Conservation (phyloP, 2,888 invertebrate genomes). For the Coenonympha arcania region DNA sequence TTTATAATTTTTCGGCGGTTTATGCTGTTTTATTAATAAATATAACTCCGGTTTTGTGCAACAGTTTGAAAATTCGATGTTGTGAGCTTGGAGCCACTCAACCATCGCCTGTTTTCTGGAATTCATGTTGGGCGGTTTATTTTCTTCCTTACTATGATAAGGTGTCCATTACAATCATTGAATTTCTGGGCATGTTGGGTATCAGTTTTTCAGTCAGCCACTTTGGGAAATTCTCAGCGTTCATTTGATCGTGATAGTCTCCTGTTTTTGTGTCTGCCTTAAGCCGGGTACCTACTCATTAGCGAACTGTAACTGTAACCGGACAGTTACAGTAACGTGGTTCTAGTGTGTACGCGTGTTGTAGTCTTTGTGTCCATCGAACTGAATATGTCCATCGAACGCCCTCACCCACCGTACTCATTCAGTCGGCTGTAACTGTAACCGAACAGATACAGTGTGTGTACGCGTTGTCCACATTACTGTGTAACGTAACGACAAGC, state of each 20-base stretch:
- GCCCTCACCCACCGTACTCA: too few species aligned
- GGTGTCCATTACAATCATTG: neutral
- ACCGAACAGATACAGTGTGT: too few species aligned
- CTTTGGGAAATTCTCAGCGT: neutral
- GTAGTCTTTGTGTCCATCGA: too few species aligned
- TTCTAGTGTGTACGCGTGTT: too few species aligned
- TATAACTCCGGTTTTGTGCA: constrained; percentile 30
- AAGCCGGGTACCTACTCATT: too few species aligned
- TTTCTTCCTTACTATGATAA: neutral
- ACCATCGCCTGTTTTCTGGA: constrained; percentile 21
- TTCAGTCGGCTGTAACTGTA: too few species aligned
- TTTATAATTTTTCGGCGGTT: constrained; percentile 29
- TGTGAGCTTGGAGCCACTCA: constrained; percentile 29
- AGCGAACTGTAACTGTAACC: too few species aligned
- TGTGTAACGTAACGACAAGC: too few species aligned
- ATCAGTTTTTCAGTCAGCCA: neutral
- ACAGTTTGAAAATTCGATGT: constrained; percentile 28
- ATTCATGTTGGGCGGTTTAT: constrained; percentile 4
- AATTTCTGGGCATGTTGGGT: neutral
- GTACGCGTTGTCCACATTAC: too few species aligned
- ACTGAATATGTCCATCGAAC: too few species aligned
- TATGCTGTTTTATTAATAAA: constrained; percentile 24
- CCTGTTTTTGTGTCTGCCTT: neutral
- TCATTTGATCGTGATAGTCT: neutral
- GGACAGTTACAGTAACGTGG: too few species aligned